phyloP scores from a whole-genome alignment of 2,888 invertebrate genomes.

The Coecobrya sp. region DNA sequence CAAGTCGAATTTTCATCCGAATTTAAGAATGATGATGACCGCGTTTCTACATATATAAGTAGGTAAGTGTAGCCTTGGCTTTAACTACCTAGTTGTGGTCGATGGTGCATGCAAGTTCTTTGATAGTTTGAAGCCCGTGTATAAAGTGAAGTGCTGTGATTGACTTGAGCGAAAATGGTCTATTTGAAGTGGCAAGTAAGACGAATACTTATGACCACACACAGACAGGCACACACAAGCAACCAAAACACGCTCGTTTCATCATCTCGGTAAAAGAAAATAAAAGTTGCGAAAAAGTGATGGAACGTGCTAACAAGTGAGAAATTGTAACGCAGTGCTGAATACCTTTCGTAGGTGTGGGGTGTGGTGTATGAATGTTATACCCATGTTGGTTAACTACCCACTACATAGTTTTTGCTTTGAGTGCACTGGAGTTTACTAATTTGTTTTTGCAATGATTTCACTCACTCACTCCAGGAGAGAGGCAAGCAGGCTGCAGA shows the following conservation, averaged over 20 bases:
- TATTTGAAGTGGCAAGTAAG: constrained; percentile 13
- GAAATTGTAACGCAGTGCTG: neutral
- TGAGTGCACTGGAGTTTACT: neutral
- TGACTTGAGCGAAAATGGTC: constrained; percentile 25
- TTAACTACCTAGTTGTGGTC: neutral
- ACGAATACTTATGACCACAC: constrained; percentile 1
- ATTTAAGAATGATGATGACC: neutral
- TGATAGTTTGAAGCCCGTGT: too few species aligned
- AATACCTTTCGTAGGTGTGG: neutral
- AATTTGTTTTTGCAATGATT: constrained; percentile 55
- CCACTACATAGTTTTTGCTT: constrained; percentile 3
- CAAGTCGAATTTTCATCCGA: neutral
- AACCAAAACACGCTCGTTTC: neutral
- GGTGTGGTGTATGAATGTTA: too few species aligned
- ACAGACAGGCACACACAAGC: neutral
- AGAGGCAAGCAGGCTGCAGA: neutral
- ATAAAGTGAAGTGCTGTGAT: constrained; percentile 18
- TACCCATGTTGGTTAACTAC: neutral
- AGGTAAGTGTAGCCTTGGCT: neutral
- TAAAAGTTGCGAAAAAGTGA: constrained; percentile 24
- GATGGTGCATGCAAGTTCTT: too few species aligned
- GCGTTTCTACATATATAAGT: neutral
- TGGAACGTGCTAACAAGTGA: constrained; percentile 14
- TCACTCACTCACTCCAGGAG: constrained; percentile 6
- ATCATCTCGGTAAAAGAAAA: neutral